Conservation (phyloP, 2,888 invertebrate genomes). For the Ormyrus labotus region DNA sequence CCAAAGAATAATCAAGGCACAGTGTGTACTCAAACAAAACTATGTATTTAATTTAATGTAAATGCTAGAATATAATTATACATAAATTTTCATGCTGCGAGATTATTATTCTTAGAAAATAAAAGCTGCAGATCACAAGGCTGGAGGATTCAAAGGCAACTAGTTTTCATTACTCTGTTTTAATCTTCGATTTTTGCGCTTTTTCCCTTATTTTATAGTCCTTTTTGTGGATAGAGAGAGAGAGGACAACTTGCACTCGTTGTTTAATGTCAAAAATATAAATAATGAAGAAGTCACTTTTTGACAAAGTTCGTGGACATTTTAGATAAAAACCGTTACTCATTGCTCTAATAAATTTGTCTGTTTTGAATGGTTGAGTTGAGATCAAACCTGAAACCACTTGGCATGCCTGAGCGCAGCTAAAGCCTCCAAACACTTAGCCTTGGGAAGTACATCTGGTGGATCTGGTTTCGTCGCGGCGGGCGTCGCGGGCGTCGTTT, state of each 20-base stretch:
- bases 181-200: slow-evolving; percentile 30
- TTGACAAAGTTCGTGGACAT: slow-evolving; percentile 27
- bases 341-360: slow-evolving; percentile 49
- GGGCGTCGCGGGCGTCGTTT: slow-evolving; percentile 83
- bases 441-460: slow-evolving; percentile 97
- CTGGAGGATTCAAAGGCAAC: slow-evolving; percentile 69
- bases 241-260: slow-evolving; percentile 70
- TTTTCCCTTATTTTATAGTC: slow-evolving; percentile 52
- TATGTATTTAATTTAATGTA: slow-evolving; percentile 22
- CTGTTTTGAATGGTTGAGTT: slow-evolving; percentile 71
- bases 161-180: slow-evolving; percentile 40
- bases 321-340: slow-evolving; percentile 1
- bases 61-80: slow-evolving; percentile 43
- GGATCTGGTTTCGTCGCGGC: slow-evolving; percentile 85
- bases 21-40: slow-evolving; percentile 49
- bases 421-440: slow-evolving; percentile 99
- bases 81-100: slow-evolving; percentile 49
- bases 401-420: slow-evolving; percentile 99
- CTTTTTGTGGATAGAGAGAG: slow-evolving; percentile 63
- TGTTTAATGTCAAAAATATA: slow-evolving; percentile 37
- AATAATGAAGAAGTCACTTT: slow-evolving; percentile 22
- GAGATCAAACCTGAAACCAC: slow-evolving; percentile 98
- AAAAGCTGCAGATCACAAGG: slow-evolving; percentile 67
- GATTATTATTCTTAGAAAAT: slow-evolving; percentile 49
- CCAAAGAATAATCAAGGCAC: slow-evolving; percentile 50